A percentile compares a stretch with the other conserved stretches of the same genome.
Conservation (phyloP, 2,888 invertebrate species). For the Sericinus montela region DNA sequence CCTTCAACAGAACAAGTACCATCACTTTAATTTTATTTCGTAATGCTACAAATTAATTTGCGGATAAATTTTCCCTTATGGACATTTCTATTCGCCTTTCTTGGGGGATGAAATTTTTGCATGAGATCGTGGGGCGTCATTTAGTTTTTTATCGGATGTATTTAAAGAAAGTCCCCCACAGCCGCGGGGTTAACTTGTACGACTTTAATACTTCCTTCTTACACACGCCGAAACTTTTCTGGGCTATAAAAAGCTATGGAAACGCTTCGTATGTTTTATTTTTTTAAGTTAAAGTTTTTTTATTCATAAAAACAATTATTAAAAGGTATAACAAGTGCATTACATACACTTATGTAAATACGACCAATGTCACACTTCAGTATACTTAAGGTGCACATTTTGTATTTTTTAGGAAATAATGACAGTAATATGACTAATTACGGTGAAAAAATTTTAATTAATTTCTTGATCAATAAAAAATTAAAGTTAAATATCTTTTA, state of each 20-base stretch:
- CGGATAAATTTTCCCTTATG: constrained; percentile 75
- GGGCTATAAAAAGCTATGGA: constrained; percentile 25
- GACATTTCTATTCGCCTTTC: constrained; percentile 55
- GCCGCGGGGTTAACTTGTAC: constrained; percentile 65
- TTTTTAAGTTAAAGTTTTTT: too few relatives aligned
- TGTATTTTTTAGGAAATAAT: too few relatives aligned
- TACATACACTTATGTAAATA: too few relatives aligned
- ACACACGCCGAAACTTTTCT: constrained; percentile 40
- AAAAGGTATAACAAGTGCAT: too few relatives aligned
- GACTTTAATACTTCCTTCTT: constrained; percentile 71
- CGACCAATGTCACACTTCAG: too few relatives aligned
- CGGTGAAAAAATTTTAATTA: too few relatives aligned
- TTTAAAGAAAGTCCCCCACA: constrained; percentile 56
- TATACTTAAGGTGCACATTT: too few relatives aligned
- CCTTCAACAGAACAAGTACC: not conserved
- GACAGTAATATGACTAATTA: too few relatives aligned
- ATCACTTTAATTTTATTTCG: constrained; percentile 56
- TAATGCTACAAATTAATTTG: constrained; percentile 72
- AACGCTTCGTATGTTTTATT: constrained; percentile 9
- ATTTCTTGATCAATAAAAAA: too few relatives aligned
- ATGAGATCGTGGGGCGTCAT: constrained; percentile 52
- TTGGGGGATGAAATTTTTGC: constrained; percentile 51
- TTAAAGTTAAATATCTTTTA: too few relatives aligned
- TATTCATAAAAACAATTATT: too few relatives aligned
- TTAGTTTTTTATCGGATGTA: constrained; percentile 77